phyloP scores from a whole-genome alignment of 2,888 invertebrate species.

The Myopa tessellatipennis region DNA sequence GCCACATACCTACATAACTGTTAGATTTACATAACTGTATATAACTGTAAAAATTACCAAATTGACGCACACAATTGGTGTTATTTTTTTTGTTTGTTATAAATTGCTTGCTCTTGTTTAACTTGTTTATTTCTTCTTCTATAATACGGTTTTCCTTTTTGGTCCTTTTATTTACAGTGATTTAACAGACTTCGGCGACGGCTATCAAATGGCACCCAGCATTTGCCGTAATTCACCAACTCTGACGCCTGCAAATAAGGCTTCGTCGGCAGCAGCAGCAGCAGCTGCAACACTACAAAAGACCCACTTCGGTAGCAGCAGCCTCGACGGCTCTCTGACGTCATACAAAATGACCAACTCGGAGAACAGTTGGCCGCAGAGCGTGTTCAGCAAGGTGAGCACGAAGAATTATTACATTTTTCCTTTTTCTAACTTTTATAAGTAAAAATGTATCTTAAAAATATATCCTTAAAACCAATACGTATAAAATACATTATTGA shows the following conservation, averaged over 20 bases:
- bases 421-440: too few relatives aligned
- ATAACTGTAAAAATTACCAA: too few relatives aligned
- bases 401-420: neutral
- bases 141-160: neutral
- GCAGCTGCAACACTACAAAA: constrained; percentile 52
- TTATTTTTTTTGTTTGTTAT: neutral
- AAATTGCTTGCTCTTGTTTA: neutral
- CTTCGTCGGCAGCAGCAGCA: constrained; percentile 44
- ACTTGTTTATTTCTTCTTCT: neutral
- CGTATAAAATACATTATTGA: too few relatives aligned
- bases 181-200: constrained; percentile 66
- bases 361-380: constrained; percentile 65
- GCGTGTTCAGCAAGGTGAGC: constrained; percentile 63
- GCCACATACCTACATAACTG: too few relatives aligned
- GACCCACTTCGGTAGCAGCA: constrained; percentile 57
- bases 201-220: constrained; percentile 71
- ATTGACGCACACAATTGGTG: too few relatives aligned
- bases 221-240: constrained; percentile 63
- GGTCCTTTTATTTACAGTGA: constrained; percentile 64
- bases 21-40: too few relatives aligned
- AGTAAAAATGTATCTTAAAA: too few relatives aligned
- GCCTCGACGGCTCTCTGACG: constrained; percentile 61
- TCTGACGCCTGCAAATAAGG: constrained; percentile 54
- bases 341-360: constrained; percentile 66
- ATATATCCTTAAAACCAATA: too few relatives aligned